Evolutionary conservation across 2,888 invertebrate genomes (phyloP).

Genomic region (Thera obeliscata): DNA sequence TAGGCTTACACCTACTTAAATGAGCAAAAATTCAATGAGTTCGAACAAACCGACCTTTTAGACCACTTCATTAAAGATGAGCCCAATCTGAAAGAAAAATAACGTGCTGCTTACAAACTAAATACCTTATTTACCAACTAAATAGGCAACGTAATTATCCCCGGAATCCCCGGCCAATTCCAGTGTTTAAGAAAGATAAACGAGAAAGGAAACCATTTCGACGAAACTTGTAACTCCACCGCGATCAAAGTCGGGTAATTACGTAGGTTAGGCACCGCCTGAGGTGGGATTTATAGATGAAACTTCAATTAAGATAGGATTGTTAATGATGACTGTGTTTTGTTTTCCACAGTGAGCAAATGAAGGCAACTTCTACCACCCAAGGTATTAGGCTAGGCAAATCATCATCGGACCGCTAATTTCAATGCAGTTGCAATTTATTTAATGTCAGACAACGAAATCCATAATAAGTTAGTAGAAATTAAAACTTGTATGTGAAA

Average conservation of each 20-base stretch:
- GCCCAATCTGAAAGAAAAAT: conserved; percentile 57
- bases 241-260: conserved; percentile 63
- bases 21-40: conserved; percentile 27
- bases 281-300: conserved; percentile 53
- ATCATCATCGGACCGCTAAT: no score
- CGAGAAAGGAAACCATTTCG: conserved; percentile 74
- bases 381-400: no score
- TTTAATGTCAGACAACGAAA: no score
- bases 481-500: no score
- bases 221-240: conserved; percentile 69
- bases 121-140: conserved; percentile 48
- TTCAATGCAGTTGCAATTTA: no score
- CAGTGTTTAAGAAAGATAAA: conserved; percentile 84
- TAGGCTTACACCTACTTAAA: conserved; percentile 12
- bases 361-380: not conserved
- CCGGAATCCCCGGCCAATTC: conserved; percentile 76
- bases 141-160: conserved; percentile 79
- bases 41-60: conserved; percentile 37
- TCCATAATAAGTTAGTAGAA: no score
- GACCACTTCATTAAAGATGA: conserved; percentile 45
- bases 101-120: conserved; percentile 59
- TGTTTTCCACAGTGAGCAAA: conserved; percentile 7
- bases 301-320: conserved; percentile 52
- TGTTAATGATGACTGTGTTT: conserved; percentile 17
- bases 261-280: conserved; percentile 46